Percentiles rank a stretch among this genome's conserved stretches.
phyloP scores from a whole-genome alignment of 2,113 vertebrate genomes.

The Trogon surrucura region DNA sequence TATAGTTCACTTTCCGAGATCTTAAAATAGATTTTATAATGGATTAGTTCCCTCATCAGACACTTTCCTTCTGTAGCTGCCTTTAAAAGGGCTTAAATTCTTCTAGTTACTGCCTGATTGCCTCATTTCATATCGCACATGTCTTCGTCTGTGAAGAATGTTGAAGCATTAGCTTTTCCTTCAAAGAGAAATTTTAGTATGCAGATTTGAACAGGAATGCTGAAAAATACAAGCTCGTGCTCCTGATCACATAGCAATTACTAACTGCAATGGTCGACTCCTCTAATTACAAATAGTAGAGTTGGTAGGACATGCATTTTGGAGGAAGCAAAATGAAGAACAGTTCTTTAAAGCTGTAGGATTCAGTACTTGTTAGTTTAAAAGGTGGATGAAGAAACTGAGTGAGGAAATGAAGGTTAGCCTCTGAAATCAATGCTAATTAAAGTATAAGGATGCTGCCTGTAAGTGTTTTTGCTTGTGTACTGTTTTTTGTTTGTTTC shows the following conservation, averaged over 20 bases:
- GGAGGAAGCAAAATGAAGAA: neutral
- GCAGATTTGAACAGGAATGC: neutral
- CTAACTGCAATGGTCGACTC: neutral
- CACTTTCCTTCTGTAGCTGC: neutral
- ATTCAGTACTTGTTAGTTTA: neutral
- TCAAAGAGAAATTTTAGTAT: neutral
- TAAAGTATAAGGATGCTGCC: neutral
- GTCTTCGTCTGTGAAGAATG: neutral
- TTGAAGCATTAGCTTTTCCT: neutral
- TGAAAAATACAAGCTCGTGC: neutral
- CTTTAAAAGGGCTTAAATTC: conserved; percentile 53
- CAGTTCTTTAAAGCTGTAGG: neutral
- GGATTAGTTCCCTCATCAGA: neutral
- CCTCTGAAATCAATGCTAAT: neutral
- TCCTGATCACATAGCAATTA: neutral
- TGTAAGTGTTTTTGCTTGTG: neutral
- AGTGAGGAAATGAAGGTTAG: neutral
- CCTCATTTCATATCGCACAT: conserved; percentile 13
- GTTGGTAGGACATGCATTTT: neutral
- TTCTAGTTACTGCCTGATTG: neutral
- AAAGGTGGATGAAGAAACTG: neutral
- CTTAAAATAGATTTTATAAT: conserved; percentile 41
- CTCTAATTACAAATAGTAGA: neutral
- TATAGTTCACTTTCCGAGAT: neutral
- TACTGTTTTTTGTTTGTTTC: accelerated